Conservation (phyloP, 2,888 invertebrate species). For the Nephrotoma guestfalica region DNA sequence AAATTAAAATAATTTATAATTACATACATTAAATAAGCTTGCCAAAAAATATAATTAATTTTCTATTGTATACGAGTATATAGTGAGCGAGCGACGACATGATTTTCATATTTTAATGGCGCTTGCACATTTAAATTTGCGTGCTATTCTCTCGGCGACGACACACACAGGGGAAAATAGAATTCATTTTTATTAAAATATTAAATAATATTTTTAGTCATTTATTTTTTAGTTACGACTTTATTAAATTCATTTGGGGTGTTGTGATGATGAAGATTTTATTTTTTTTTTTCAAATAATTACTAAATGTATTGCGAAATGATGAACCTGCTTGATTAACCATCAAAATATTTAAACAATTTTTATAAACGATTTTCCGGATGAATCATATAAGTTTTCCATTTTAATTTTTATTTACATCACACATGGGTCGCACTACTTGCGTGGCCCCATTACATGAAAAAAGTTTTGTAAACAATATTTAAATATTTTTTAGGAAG, state of each 20-base stretch:
- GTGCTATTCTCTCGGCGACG: background rate
- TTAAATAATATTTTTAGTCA: background rate
- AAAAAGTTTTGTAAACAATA: too few species aligned
- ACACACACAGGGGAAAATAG: background rate
- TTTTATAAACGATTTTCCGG: background rate
- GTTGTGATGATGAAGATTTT: background rate
- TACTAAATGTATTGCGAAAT: background rate
- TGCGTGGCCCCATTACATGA: background rate
- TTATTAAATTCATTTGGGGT: background rate
- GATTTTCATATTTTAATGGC: background rate
- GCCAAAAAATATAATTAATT: background rate
- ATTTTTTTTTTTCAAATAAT: background rate
- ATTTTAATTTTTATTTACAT: background rate
- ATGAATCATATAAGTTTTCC: background rate
- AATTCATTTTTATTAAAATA: background rate
- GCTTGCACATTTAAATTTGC: background rate
- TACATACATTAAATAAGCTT: background rate
- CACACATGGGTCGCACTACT: background rate
- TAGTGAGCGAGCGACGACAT: background rate
- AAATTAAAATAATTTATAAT: background rate
- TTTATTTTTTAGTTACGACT: background rate
- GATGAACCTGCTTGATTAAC: background rate
- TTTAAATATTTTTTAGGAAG: too few species aligned
- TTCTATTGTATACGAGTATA: background rate
- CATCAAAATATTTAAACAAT: background rate